Conservation (phyloP, 2,888 invertebrate genomes). For the Nemurella pictetii region DNA sequence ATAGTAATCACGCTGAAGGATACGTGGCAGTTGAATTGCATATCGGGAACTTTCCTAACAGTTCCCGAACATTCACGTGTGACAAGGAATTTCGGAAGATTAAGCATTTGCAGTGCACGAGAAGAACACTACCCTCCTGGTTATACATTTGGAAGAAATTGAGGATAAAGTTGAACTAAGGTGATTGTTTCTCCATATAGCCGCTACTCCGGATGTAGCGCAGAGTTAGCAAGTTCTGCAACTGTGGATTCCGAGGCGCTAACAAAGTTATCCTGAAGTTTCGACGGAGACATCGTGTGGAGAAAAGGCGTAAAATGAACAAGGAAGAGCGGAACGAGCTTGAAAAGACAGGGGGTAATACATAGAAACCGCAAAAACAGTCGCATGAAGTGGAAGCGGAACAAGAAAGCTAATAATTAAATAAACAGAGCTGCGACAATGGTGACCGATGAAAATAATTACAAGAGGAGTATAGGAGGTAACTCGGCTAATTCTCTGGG, state of each 20-base stretch:
- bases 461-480: not conserved
- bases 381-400: not conserved
- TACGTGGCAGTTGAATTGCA: not conserved
- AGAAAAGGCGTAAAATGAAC: conserved; percentile 14
- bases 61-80: conserved; percentile 5
- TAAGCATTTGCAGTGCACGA: conserved; percentile 5
- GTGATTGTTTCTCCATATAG: conserved; percentile 25
- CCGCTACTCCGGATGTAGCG: conserved; percentile 18
- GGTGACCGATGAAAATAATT: conserved; percentile 22
- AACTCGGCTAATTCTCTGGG: not conserved
- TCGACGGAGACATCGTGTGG: not conserved
- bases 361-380: not conserved
- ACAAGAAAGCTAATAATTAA: conserved; percentile 24
- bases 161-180: conserved; percentile 3
- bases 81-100: conserved; percentile 7
- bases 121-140: not conserved
- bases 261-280: conserved; percentile 20
- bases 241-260: not conserved
- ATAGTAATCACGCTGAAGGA: not conserved
- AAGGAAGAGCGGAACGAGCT: not conserved
- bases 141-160: not conserved
- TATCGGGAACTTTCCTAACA: conserved; percentile 8
- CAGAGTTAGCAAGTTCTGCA: conserved; percentile 13
- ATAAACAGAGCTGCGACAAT: conserved; percentile 5
- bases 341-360: not conserved